phyloP scores from a whole-genome alignment of 2,888 invertebrate species.

The Calameuta pallipes region DNA sequence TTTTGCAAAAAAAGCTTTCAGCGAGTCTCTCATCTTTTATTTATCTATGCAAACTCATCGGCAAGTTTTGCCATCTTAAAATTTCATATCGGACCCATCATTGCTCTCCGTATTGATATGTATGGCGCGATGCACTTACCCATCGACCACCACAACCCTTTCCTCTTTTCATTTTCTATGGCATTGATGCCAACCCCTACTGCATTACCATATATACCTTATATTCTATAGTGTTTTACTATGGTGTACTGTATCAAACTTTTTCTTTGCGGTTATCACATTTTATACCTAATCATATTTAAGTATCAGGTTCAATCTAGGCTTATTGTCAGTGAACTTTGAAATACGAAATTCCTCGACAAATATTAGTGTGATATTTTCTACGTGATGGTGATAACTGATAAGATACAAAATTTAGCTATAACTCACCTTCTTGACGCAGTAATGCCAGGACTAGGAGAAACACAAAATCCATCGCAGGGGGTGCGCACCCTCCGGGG shows the following conservation, averaged over 20 bases:
- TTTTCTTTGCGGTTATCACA: not conserved
- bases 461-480: conserved; percentile 48
- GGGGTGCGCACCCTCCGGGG: conserved; percentile 20
- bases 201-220: not conserved
- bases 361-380: not conserved
- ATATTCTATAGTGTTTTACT: not conserved
- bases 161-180: conserved; percentile 45
- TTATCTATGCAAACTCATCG: conserved; percentile 57
- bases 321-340: too few relatives aligned
- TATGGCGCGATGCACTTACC: conserved; percentile 45
- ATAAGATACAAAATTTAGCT: not conserved
- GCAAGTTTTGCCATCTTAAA: conserved; percentile 50
- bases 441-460: conserved; percentile 41
- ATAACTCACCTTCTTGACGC: conserved; percentile 48
- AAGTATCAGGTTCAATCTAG: not conserved
- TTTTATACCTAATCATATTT: not conserved
- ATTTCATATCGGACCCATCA: conserved; percentile 48
- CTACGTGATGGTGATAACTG: not conserved
- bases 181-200: not conserved
- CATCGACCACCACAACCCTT: conserved; percentile 15
- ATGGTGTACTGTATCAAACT: not conserved
- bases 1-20: not conserved
- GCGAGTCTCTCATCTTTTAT: conserved; percentile 51
- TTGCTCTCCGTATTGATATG: conserved; percentile 39
- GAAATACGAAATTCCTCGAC: not conserved